Percentiles rank a stretch among this genome's conserved stretches.
Conservation (phyloP, 2,113 vertebrate species). For the Amazona vittata region DNA sequence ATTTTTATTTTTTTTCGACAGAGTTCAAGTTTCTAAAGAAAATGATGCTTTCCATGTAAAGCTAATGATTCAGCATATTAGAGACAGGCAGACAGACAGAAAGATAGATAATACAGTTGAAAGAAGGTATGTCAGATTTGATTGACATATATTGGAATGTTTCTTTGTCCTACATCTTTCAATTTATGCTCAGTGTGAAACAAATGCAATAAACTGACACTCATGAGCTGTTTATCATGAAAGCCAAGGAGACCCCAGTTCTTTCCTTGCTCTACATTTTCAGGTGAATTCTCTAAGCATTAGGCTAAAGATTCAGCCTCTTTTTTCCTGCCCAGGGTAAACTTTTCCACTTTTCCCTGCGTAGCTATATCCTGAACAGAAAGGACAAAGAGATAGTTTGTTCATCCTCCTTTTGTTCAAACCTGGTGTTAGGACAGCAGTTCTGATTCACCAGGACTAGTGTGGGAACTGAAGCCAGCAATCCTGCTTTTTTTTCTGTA, state of each 20-base stretch:
- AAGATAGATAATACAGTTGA: background rate
- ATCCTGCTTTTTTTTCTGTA: background rate
- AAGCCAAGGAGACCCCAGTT: background rate
- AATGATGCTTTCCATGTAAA: background rate
- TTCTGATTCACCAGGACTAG: background rate
- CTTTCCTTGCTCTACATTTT: background rate
- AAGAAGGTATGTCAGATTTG: background rate
- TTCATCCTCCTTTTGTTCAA: background rate
- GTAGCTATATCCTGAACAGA: fast-evolving
- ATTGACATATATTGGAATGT: background rate
- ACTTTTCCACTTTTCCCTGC: background rate
- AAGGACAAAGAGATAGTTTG: background rate
- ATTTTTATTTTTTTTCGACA: background rate
- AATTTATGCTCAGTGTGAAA: background rate
- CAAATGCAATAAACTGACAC: background rate
- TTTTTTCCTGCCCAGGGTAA: background rate
- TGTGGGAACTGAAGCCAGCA: background rate
- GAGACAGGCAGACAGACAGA: background rate
- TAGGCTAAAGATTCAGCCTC: background rate
- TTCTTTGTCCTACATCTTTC: background rate
- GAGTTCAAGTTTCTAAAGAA: background rate
- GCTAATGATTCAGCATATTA: background rate
- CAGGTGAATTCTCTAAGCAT: background rate
- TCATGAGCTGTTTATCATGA: background rate
- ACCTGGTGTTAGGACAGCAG: background rate